Conservation (phyloP, 2,797 vertebrate species). For the Epinephelus malabaricus region DNA sequence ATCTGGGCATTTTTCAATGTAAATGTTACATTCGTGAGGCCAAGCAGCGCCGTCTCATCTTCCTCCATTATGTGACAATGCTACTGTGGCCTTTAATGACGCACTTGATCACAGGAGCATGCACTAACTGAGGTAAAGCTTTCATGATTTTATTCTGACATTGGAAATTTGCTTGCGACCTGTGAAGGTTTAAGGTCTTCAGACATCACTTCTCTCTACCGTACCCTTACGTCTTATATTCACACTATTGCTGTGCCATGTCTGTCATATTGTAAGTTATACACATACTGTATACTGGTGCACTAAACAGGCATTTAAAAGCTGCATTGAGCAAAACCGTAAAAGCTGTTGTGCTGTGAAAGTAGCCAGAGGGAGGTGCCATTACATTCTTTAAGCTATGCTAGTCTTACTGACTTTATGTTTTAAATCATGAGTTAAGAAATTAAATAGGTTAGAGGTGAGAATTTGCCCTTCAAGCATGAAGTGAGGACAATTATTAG, state of each 20-base stretch:
- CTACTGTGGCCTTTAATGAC: too few relatives aligned
- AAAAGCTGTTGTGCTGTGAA: slow-evolving; percentile 2
- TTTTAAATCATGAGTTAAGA: neutral
- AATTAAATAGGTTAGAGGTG: neutral
- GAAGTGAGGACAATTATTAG: neutral
- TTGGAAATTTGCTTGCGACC: too few relatives aligned
- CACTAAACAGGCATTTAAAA: slow-evolving; percentile 1
- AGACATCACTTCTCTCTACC: neutral
- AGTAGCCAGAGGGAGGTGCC: neutral
- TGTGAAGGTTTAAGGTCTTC: neutral
- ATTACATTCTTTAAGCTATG: neutral
- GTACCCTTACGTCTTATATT: neutral
- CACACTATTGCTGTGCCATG: neutral
- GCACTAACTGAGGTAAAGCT: too few relatives aligned
- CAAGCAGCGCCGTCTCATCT: too few relatives aligned
- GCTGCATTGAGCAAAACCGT: slow-evolving; percentile 4
- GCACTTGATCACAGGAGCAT: too few relatives aligned
- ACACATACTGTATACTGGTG: neutral
- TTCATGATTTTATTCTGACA: too few relatives aligned
- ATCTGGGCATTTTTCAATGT: too few relatives aligned
- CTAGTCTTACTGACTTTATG: neutral
- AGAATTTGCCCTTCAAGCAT: slow-evolving; percentile 10
- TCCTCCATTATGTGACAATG: too few relatives aligned
- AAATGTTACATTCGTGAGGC: too few relatives aligned
- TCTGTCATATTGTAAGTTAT: neutral